Evolutionary conservation across 2,888 invertebrate genomes (phyloP), one percentile per base, ranked within the genome.

Genomic region (Cynaeus angustus): DNA sequence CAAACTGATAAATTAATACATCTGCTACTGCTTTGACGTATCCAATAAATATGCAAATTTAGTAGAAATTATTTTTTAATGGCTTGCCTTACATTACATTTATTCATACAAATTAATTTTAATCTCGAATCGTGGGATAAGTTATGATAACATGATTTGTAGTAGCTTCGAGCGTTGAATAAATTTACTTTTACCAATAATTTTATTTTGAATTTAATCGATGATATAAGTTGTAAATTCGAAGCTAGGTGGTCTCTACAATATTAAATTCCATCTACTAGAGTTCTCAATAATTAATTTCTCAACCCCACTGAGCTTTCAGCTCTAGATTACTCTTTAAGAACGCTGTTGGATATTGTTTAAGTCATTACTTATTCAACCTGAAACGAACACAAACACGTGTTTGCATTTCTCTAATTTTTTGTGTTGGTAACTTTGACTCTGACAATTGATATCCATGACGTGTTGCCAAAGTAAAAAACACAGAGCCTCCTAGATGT

Each of bases 31-130:
- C 72, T 46, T 70, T 71, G 71, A 72, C 74, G 64, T 74, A 74
- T 77, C 70, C 75, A 75, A 77, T 77, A 77, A 77, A 77, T 75
- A 77, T 75, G 75, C 70, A 74, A 77, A 77, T 77, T 72, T 70
- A 62, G 48, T 59, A 68, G 69, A 74, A 73, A 74, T 74, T 75
- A 75, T 74, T 71, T 75, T 74, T 75, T 74, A 76, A 75, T 73
- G 72, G 68, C 70, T 38, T 66, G 68, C 65, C 50, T 68, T 56
- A 66, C 72, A 76, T 76, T 73, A 73, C 73, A 71, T 75, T 72
- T 72, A 75, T 74, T 70, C 72, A 68, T 74, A 74, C 74, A 75
- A 74, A 75, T 75, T 74, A 75, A 59, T 71, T 74, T 75, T 72
- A 74, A 75, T 75, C 73, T 72, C 43, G 26, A 16, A 33, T 45